phyloP scores from a whole-genome alignment of 2,797 vertebrate species.

The Scolopax bukidnonensis region DNA sequence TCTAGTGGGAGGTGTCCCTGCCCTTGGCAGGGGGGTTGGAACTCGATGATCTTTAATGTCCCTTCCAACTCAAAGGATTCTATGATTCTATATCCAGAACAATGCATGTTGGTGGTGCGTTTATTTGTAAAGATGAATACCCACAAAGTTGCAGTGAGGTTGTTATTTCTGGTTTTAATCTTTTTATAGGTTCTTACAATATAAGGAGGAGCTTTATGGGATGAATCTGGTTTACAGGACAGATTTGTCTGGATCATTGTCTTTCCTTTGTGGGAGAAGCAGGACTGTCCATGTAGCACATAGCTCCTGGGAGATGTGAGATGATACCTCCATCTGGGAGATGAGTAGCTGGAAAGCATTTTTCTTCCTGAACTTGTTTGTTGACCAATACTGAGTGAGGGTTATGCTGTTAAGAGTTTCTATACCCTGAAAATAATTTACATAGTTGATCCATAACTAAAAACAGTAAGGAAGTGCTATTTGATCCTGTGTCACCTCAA shows the following conservation, averaged over 20 bases:
- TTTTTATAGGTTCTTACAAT: not conserved
- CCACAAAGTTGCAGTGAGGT: not conserved
- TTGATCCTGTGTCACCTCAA: not conserved
- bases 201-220: not conserved
- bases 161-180: not conserved
- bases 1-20: too few relatives aligned
- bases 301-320: not conserved
- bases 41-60: too few relatives aligned
- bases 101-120: not conserved
- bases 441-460: not conserved
- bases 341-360: not conserved
- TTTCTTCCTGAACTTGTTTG: not conserved
- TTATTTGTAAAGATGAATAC: not conserved
- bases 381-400: not conserved
- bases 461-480: not conserved
- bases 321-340: not conserved
- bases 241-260: not conserved
- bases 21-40: too few relatives aligned
- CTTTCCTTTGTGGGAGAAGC: not conserved
- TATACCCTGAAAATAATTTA: not conserved
- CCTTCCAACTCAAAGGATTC: too few relatives aligned
- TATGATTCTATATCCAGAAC: not conserved
- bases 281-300: not conserved
- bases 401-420: not conserved
- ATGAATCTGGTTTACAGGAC: not conserved